Evolutionary conservation across 2,888 invertebrate genomes (phyloP).

Genomic region (Drosophila bunnanda): DNA sequence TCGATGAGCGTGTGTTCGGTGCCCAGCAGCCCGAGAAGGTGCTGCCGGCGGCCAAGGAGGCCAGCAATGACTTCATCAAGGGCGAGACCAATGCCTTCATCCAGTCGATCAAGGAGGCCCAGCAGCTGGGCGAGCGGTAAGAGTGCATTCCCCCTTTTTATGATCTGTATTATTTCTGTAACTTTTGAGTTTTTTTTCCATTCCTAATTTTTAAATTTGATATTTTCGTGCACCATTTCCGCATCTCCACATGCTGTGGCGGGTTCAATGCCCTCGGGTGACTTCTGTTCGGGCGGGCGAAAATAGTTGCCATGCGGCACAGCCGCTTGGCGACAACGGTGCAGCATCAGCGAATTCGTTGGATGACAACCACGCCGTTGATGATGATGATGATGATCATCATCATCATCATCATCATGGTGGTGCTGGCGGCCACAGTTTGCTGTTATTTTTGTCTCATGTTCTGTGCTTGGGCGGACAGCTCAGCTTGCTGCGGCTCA

Average conservation of each 20-base stretch:
- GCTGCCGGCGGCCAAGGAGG: constrained; percentile 80
- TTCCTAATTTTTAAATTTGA: constrained; percentile 55
- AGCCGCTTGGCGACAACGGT: constrained; percentile 42
- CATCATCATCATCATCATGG: neutral
- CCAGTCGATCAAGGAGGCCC: constrained; percentile 73
- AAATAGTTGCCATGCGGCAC: constrained; percentile 76
- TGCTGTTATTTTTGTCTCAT: constrained; percentile 70
- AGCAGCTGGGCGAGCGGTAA: constrained; percentile 70
- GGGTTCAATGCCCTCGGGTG: constrained; percentile 66
- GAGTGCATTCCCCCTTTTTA: constrained; percentile 24
- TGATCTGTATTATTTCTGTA: constrained; percentile 38
- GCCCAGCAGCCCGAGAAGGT: constrained; percentile 69
- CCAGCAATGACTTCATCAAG: constrained; percentile 82
- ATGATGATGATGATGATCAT: constrained; percentile 7
- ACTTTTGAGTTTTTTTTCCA: constrained; percentile 28
- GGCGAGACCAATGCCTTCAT: constrained; percentile 76
- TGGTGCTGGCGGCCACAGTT: constrained; percentile 42
- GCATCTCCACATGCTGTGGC: constrained; percentile 24
- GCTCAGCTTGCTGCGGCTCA: constrained; percentile 41
- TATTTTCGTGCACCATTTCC: constrained; percentile 50
- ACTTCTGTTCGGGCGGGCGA: constrained; percentile 65
- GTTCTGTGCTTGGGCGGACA: constrained; percentile 71
- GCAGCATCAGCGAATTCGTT: constrained; percentile 34
- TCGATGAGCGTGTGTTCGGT: constrained; percentile 76
- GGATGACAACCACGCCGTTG: constrained; percentile 11